Base-by-base conservation (phyloP, 2,113 vertebrate species). In the Notarius quadriscutis region DNA sequence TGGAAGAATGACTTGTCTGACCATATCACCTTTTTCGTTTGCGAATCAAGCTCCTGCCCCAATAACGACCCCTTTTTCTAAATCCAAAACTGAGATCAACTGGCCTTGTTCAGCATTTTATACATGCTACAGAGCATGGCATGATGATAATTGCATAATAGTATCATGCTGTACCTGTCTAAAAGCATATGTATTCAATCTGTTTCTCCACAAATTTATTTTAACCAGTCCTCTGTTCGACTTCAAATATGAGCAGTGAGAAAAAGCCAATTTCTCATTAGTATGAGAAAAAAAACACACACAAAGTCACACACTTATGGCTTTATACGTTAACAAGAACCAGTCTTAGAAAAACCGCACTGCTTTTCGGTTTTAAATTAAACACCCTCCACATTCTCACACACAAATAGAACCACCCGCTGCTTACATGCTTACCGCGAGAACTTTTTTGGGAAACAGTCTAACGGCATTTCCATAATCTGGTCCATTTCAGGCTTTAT, bases 291-390 rank as follows among this genome's bases (percentile, higher is more conserved):
- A 65, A 34, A 41, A 77, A 77, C 17, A 74, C 30, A 77, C 41
- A 65, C 50, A 84, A 18, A 83, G 80, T 65, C 41, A 69, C 88
- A 88, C 86, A 86, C 53, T 83, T 60, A 88, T 79, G 81, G 53
- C 85, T 88, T 57, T 80, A 83, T 87, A 55, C 71, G 5, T 85
- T 88, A 87, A 90, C 86, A 88, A 89, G 85, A 84, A 88, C 51
- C 87, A 88, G 87, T 86, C 88, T 90, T 81, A 48, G 79, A 84
- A 81, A 88, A 85, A 87, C 90, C 89, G 60, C 89, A 87, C 55
- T 57, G 69, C 77, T 84, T 72, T 88, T 60, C n/a, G 83, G 53
- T 89, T 83, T 67, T 78, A 80, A 84, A 88, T 86, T 67, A 83
- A 74, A 80, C 84, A 84, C 72, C 69, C 82, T 55, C 79, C 12